Conservation (phyloP, 2,888 invertebrate species). For the Nudaria mundana region DNA sequence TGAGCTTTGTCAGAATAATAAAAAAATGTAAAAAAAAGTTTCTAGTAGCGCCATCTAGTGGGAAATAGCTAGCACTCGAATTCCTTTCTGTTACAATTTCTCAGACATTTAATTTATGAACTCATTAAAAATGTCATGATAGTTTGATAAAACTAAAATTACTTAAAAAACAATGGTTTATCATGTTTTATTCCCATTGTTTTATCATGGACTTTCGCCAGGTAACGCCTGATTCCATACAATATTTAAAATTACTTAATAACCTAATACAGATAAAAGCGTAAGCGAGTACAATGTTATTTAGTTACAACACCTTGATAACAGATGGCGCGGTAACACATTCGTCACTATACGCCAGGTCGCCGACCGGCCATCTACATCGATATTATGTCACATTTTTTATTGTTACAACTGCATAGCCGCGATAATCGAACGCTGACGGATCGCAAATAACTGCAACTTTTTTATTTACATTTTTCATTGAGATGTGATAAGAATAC, state of each 20-base stretch:
- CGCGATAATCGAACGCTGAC: conserved; percentile 59
- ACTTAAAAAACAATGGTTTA: too few species aligned
- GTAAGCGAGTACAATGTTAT: too few species aligned
- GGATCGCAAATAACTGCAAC: conserved; percentile 45
- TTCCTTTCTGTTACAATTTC: not conserved
- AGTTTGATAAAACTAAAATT: not conserved
- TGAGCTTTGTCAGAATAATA: not conserved
- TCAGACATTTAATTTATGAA: not conserved
- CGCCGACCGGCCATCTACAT: conserved; percentile 20
- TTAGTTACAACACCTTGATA: conserved; percentile 18
- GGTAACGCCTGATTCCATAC: too few species aligned
- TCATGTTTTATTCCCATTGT: too few species aligned
- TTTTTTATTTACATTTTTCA: conserved; percentile 42
- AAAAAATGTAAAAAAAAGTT: conserved; percentile 3
- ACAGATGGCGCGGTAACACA: conserved; percentile 54
- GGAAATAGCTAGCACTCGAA: conserved; percentile 29
- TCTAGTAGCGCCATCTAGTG: conserved; percentile 45
- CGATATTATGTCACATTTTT: conserved; percentile 40
- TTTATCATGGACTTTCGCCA: too few species aligned
- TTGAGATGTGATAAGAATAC: too few species aligned
- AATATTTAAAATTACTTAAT: too few species aligned
- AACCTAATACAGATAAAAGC: too few species aligned
- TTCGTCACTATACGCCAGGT: conserved; percentile 19
- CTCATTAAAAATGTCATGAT: not conserved
- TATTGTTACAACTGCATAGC: conserved; percentile 34